Evolutionary conservation across 2,797 vertebrate genomes (phyloP), one percentile per base, ranked within the genome.

Genomic region (Siniperca obscura): DNA sequence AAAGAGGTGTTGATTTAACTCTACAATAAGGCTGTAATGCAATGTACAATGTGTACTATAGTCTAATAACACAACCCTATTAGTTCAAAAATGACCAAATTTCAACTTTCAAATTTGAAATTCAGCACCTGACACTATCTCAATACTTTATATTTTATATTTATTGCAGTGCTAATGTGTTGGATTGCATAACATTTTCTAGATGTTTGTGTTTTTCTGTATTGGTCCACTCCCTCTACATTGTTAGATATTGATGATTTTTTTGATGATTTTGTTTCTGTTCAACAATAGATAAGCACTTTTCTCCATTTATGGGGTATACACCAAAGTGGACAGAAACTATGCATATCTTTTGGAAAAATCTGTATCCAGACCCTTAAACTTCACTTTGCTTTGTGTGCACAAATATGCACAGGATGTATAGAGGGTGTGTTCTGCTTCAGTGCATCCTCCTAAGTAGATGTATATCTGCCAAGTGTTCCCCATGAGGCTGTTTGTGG

Each of bases 401-500:
- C 74, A 88, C 86, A 86, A 81, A 87, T 57, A 82, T 74, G 48
- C 70, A 82, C 82, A 91, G 89, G 86, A 91, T 92, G 71, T 92
- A 77, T 53, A 69, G 80, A 70, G 83, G 74, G 36, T 74, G 74
- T 87, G 85, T 74, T 87, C 74, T 75, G 60, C 76, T 85, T 82
- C 77, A 77, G 1, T 85, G 74, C 87, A 87, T 91, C 84, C 87
- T 90, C 74, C 80, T 93, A 91, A 93, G 90, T 92, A 93, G 85
- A 91, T 81, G 67, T 62, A 44, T 80, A 91, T 92, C 83, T 91
- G 84, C 92, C 87, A 90, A 92, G 86, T 87, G 70, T 85, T 92
- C 73, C 93, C 91, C 93, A 65, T 62, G 94, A 91, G 94, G 76
- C 88, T 86, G 84, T 86, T 94, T 92, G 86, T 84, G 81, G 82